Conservation (phyloP, 2,888 invertebrate species). For the Diarsia rubi region DNA sequence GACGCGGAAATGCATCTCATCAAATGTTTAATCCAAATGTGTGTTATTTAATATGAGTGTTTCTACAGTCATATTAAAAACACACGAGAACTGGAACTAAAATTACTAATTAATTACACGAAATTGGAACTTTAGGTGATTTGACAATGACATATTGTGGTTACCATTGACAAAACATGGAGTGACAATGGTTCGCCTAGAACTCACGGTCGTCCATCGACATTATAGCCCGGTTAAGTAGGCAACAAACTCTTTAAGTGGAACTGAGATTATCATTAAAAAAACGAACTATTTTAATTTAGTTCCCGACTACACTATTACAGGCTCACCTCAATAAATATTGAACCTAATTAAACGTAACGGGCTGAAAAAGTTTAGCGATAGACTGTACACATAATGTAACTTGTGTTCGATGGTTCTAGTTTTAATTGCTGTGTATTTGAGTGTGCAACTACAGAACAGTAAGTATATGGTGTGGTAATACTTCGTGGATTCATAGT, state of each 20-base stretch:
- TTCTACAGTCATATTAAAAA: too few relatives aligned
- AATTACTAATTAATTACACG: too few relatives aligned
- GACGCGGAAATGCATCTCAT: neutral
- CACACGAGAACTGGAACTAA: too few relatives aligned
- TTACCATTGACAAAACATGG: neutral
- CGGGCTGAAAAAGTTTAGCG: conserved; percentile 23
- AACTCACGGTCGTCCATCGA: too few relatives aligned
- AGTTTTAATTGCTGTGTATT: conserved; percentile 44
- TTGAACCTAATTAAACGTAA: conserved; percentile 14
- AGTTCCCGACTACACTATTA: neutral
- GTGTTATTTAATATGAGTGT: too few relatives aligned
- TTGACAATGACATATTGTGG: too few relatives aligned
- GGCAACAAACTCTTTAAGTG: too few relatives aligned
- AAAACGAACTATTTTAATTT: neutral
- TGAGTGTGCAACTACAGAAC: conserved; percentile 35
- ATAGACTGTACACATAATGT: conserved; percentile 35
- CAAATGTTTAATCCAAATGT: neutral
- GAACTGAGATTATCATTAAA: too few relatives aligned
- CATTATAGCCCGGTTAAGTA: too few relatives aligned
- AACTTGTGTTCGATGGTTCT: conserved; percentile 26
- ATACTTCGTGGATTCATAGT: neutral
- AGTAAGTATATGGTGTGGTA: conserved; percentile 17
- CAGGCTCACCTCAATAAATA: conserved; percentile 7
- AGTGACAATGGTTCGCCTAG: neutral
- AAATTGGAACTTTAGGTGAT: too few relatives aligned